A percentile compares a stretch with the other conserved stretches of the same genome.
Evolutionary conservation across 2,888 invertebrate species (phyloP).

Genomic region (Criorhina ranunculi): DNA sequence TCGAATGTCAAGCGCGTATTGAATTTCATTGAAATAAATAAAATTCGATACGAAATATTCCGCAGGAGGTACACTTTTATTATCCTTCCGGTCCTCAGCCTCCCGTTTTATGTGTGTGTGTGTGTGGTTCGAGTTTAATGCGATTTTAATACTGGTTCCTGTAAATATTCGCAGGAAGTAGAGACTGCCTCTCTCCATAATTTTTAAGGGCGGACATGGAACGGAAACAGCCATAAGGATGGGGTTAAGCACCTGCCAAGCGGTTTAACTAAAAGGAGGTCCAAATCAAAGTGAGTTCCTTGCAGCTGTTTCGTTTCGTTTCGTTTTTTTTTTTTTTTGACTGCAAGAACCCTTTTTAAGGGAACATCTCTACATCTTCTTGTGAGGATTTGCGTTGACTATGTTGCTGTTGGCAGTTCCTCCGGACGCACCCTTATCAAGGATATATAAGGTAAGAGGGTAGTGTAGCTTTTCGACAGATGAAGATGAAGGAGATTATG

Average conservation of each 20-base stretch:
- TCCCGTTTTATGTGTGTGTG: background rate
- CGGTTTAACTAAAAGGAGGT: slow-evolving; percentile 51
- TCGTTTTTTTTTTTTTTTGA: background rate
- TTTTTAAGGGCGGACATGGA: background rate
- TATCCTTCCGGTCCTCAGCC: slow-evolving; percentile 6
- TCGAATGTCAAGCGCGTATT: slow-evolving; percentile 28
- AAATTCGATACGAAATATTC: slow-evolving; percentile 28
- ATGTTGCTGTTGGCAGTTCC: slow-evolving; percentile 22
- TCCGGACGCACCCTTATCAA: slow-evolving; percentile 41
- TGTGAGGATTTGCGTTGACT: slow-evolving; percentile 19
- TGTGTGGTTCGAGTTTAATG: slow-evolving; percentile 32
- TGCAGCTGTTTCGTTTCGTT: slow-evolving; percentile 11
- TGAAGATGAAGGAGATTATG: slow-evolving; percentile 53
- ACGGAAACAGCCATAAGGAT: slow-evolving; percentile 32
- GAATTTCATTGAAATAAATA: slow-evolving; percentile 42
- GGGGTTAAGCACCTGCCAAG: slow-evolving; percentile 68
- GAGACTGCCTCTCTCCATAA: background rate
- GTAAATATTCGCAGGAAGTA: slow-evolving; percentile 9
- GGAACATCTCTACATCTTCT: background rate
- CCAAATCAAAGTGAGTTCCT: slow-evolving; percentile 58
- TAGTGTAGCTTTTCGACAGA: slow-evolving; percentile 27
- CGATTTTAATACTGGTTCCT: slow-evolving; percentile 42
- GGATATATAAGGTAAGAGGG: slow-evolving; percentile 3
- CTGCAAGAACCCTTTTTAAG: slow-evolving; percentile 19
- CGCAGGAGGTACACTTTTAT: slow-evolving; percentile 18